These are phyloP conservation scores for Mohoua ochrocephala DNA, from an alignment of 2,113 vertebrate species.

Conservation along the genomic window DNA sequence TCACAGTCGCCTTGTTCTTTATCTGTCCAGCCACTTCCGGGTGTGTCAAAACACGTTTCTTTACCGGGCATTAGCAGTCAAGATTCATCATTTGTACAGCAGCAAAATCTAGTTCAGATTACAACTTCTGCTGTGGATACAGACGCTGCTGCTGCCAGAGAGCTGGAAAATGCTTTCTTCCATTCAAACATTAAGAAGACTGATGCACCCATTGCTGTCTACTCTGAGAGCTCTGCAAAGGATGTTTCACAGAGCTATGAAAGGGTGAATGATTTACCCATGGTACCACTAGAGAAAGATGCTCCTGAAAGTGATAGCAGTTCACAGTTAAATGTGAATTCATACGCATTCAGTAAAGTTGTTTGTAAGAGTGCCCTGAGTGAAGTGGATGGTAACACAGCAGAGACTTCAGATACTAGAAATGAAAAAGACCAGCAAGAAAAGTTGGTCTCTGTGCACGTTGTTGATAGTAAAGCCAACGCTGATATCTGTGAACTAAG, in stretches of 20 bases:
- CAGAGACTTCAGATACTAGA: constrained; percentile 57
- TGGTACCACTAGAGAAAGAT: constrained; percentile 48
- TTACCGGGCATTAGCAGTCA: constrained; percentile 57
- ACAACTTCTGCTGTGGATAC: constrained; percentile 28
- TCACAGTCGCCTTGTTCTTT: constrained; percentile 59
- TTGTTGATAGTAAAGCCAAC: constrained; percentile 60
- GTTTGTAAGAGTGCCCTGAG: constrained; percentile 39
- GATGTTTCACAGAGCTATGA: constrained; percentile 57
- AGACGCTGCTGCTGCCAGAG: constrained; percentile 40
- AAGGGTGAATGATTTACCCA: not conserved
- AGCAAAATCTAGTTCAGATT: constrained; percentile 55
- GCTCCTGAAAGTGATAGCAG: constrained; percentile 20
- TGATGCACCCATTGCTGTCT: constrained; percentile 17
- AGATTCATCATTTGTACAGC: constrained; percentile 51
- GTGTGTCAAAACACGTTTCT: constrained; percentile 49
- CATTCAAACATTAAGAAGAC: constrained; percentile 41
- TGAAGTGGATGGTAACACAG: constrained; percentile 45
- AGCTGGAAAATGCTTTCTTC: constrained; percentile 54
- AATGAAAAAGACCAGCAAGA: constrained; percentile 63
- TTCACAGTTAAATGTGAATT: constrained; percentile 42
- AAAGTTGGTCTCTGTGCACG: constrained; percentile 34
- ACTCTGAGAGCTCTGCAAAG: constrained; percentile 48
- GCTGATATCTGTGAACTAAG: constrained; percentile 47
- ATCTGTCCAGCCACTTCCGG: constrained; percentile 34
- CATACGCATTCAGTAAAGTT: not conserved